Percentiles rank a stretch among this genome's conserved stretches.
phyloP scores from a whole-genome alignment of 2,888 invertebrate genomes.

The Caradrina kadenii region DNA sequence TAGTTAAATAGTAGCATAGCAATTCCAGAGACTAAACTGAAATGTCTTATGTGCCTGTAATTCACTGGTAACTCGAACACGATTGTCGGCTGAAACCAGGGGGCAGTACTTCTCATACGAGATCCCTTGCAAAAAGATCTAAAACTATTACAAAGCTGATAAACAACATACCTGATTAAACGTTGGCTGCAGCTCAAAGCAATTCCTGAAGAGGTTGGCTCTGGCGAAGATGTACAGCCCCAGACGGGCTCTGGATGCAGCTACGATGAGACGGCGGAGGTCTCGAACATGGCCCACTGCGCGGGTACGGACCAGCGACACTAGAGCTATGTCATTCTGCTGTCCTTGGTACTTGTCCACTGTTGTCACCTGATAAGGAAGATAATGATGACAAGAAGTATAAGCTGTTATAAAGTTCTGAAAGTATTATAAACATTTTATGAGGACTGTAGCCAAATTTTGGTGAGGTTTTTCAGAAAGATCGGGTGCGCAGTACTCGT shows the following conservation, averaged over 20 bases:
- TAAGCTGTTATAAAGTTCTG: neutral
- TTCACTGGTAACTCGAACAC: too few species aligned
- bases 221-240: constrained; percentile 99
- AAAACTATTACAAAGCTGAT: neutral
- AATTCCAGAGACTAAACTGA: too few species aligned
- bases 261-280: constrained; percentile 98
- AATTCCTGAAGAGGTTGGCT: constrained; percentile 97
- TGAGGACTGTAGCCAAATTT: too few species aligned
- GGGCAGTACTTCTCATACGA: neutral
- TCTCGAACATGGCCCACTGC: constrained; percentile 99
- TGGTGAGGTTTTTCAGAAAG: too few species aligned
- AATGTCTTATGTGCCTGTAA: too few species aligned
- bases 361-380: constrained; percentile 93
- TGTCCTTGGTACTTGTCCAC: constrained; percentile 99
- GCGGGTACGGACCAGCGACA: constrained; percentile 98
- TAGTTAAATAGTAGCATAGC: too few species aligned
- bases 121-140: too few species aligned
- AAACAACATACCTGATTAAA: constrained; percentile 94
- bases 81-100: neutral
- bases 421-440: too few species aligned
- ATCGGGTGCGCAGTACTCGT: too few species aligned
- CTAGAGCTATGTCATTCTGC: constrained; percentile 99
- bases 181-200: constrained; percentile 98
- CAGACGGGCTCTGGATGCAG: constrained; percentile 98
- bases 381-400: neutral